Evolutionary conservation across 2,113 vertebrate genomes (phyloP), one percentile per base, ranked within the genome.

Genomic region (cat (Felis catus)): DNA sequence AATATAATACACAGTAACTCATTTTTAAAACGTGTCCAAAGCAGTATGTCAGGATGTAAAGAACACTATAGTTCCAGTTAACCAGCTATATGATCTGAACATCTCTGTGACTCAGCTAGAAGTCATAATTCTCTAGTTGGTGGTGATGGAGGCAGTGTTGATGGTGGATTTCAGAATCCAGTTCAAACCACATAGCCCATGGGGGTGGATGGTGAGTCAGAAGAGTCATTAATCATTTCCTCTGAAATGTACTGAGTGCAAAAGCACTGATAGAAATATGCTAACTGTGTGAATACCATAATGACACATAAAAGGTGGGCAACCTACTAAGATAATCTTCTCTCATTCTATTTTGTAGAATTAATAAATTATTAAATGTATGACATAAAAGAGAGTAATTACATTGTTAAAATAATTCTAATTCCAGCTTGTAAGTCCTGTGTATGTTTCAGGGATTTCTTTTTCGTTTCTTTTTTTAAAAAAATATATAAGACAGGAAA

Each of bases 311-410:
- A 95, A 58, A 33, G 11, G 4, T 63, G 18, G 9, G 58, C 6
- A 53, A 48, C 3, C 51, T 41, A 78, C 19, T 89, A 89, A 61
- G 2, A 83, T 5, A 11, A 65, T 39, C 7, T 89, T 39, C 7
- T 89, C 41, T 55, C 81, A 82, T 81, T 94, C 5, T 86, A 15
- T 55, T 91, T 1, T 7, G 0, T 14, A 71, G 12, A 10, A 61
- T 94, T 92, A 71, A 89, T 65, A 78, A 33, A 51, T 86, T 51
- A 89, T 36, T 84, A 86, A 87, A 81, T 89, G 7, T 25, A 4
- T 91, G n/a, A 92, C 18, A 51, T 13, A 89, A 98, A 93, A 91
- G 5, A 68, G 2, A 95, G 13, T 66, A 86, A 70, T n/a, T 70
- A 31, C 1, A 80, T 65, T 63, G 14, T 3, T 70, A 39, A 10